Evolutionary conservation across 2,888 invertebrate genomes (phyloP).

Genomic region (Sarcophaga subvicina): DNA sequence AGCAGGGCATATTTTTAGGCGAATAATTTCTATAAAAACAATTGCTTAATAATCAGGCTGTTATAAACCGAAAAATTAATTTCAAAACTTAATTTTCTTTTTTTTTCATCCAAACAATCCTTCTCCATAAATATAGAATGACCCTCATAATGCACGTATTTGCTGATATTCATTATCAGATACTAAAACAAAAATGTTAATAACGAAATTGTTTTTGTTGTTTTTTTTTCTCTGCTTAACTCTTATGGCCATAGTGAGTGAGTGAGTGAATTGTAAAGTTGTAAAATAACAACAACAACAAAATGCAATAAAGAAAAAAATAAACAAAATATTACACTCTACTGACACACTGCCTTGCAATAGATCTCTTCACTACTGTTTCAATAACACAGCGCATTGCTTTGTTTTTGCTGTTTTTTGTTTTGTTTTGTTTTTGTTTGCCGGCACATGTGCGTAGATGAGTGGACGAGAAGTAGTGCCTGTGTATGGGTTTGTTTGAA

Average conservation of each 20-base stretch:
- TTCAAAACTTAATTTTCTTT: no score
- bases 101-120: background rate
- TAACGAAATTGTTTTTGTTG: conserved; percentile 1
- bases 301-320: conserved; percentile 10
- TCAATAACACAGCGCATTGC: conserved; percentile 11
- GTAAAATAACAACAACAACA: conserved; percentile 41
- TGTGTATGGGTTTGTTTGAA: background rate
- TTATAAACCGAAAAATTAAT: no score
- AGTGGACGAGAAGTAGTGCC: background rate
- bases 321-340: conserved; percentile 51
- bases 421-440: conserved; percentile 11
- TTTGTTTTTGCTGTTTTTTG: background rate
- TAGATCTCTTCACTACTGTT: conserved; percentile 52
- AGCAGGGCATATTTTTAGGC: no score
- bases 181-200: conserved; percentile 9
- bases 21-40: no score
- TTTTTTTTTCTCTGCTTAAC: conserved; percentile 17
- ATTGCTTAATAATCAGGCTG: no score
- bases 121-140: background rate
- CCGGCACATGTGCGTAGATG: background rate
- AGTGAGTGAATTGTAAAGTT: conserved; percentile 33
- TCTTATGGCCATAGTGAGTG: conserved; percentile 10
- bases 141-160: background rate
- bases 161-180: conserved; percentile 7
- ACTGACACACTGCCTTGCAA: conserved; percentile 69